Percentiles rank a stretch among this genome's conserved stretches.
phyloP scores from a whole-genome alignment of 2,797 vertebrate species.

The Sylvia borin region DNA sequence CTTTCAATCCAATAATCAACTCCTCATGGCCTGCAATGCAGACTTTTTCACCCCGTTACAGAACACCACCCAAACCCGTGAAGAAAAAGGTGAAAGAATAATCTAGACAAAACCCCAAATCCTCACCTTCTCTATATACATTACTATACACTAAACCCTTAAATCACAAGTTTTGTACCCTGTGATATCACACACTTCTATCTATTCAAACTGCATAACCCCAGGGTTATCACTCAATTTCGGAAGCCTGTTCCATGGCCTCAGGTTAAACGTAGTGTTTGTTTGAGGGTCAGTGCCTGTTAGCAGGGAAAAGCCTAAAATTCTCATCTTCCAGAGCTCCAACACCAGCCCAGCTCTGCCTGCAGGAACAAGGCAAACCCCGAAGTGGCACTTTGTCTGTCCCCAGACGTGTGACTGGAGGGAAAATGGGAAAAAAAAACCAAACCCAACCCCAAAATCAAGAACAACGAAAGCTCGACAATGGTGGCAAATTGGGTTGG shows the following conservation, averaged over 20 bases:
- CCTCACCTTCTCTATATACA: not conserved
- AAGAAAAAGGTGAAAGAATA: not conserved
- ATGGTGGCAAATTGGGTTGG: constrained; percentile 41
- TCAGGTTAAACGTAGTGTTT: not conserved
- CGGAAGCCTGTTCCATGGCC: not conserved
- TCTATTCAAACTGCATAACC: not conserved
- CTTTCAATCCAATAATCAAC: not conserved
- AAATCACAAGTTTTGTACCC: not conserved
- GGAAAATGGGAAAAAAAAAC: not conserved
- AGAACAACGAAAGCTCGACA: constrained; percentile 16
- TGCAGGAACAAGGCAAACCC: not conserved
- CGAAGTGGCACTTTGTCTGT: not conserved
- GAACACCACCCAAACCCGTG: not conserved
- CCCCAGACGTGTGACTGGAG: not conserved
- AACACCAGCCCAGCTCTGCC: fast-evolving
- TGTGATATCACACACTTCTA: not conserved
- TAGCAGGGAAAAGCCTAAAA: not conserved
- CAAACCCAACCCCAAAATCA: not conserved
- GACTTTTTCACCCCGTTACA: not conserved
- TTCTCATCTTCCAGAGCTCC: not conserved
- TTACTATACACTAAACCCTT: not conserved
- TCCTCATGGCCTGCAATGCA: fast-evolving
- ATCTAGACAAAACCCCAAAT: not conserved
- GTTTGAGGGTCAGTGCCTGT: not conserved
- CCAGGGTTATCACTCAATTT: not conserved